Evolutionary conservation across 2,797 vertebrate genomes (phyloP), one percentile per base, ranked within the genome.

Genomic region (Mormyrus hasselquistii): DNA sequence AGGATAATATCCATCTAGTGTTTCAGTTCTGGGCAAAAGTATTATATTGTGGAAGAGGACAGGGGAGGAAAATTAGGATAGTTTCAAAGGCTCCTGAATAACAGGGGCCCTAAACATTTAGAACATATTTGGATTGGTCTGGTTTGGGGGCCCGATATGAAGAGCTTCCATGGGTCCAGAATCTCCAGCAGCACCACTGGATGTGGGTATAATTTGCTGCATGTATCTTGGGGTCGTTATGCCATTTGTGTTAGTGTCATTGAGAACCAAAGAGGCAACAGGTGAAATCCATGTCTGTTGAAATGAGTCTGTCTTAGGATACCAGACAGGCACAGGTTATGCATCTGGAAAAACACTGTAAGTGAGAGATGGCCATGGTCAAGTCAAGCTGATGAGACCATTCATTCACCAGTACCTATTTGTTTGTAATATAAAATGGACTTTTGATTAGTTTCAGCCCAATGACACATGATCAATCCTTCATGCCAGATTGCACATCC

Each of bases 391-490:
- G 73, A 79, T 79, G 73, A 47, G 16, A n/a, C 73, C 41, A 79
- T 79, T 79, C 73, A 79, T 44, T 79, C 16, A 47, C 38, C 73
- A 19, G n/a, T 47, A n/a, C 16, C 41, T 79, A 79, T 79, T 79
- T 79, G 73, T 79, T 79, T 79, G 41, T 79, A 47, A 79, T 79
- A 79, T 79, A 73, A 73, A 73, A 73, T 73, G 29, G 65, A 73
- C 29, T 73, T 73, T 38, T 73, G 65, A 73, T 73, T 73, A 73
- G 29, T 73, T 29, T 73, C 65, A 38, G 65, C 12, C 29, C 12
- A 38, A 16, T 12, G 65, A 16, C 65, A 73, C 65, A 73, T 38
- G 65, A 73, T 79, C 41, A 79, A n/a, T 79, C 34, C 19, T 79
- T 79, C 73, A 47, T 79, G 41, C 41, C 41, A 47, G 14, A 38